Evolutionary conservation across 2,888 invertebrate genomes (phyloP).

Genomic region (Yponomeuta cagnagella): DNA sequence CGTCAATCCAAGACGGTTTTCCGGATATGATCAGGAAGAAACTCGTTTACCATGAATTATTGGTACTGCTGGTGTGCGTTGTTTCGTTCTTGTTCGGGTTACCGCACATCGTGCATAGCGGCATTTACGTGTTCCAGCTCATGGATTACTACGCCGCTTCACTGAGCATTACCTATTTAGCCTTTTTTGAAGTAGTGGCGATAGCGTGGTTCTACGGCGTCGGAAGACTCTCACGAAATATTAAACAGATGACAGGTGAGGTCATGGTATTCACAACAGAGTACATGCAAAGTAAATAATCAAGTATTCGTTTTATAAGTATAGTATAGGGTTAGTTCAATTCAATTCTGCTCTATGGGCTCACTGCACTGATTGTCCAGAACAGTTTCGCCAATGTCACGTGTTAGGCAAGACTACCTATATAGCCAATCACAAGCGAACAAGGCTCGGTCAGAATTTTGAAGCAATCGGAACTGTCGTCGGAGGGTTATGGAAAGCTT

Average conservation of each 20-base stretch:
- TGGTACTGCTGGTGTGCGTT: slow-evolving; percentile 88
- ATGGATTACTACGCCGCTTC: slow-evolving; percentile 96
- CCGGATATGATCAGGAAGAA: slow-evolving; percentile 89
- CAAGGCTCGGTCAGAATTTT: too few species aligned
- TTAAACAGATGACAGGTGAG: slow-evolving; percentile 92
- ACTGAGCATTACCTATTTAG: slow-evolving; percentile 92
- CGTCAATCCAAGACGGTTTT: slow-evolving; percentile 95
- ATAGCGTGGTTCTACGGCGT: slow-evolving; percentile 95
- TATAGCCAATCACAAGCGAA: too few species aligned
- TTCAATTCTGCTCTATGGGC: too few species aligned
- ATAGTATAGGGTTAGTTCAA: too few species aligned
- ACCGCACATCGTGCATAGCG: slow-evolving; percentile 92
- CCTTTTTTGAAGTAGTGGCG: slow-evolving; percentile 94
- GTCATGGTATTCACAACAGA: not conserved
- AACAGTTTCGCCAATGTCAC: too few species aligned
- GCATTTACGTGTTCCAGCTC: slow-evolving; percentile 93
- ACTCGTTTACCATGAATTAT: slow-evolving; percentile 89
- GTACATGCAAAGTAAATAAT: not conserved
- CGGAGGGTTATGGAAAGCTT: too few species aligned
- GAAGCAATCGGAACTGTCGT: too few species aligned
- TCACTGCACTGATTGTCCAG: too few species aligned
- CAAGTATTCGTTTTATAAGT: too few species aligned
- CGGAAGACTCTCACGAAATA: slow-evolving; percentile 84
- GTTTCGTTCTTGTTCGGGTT: slow-evolving; percentile 89
- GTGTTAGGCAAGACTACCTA: too few species aligned